These are phyloP conservation scores for Oryzias celebensis DNA, from an alignment of 2,113 vertebrate genomes.

Conservation along the genomic window DNA sequence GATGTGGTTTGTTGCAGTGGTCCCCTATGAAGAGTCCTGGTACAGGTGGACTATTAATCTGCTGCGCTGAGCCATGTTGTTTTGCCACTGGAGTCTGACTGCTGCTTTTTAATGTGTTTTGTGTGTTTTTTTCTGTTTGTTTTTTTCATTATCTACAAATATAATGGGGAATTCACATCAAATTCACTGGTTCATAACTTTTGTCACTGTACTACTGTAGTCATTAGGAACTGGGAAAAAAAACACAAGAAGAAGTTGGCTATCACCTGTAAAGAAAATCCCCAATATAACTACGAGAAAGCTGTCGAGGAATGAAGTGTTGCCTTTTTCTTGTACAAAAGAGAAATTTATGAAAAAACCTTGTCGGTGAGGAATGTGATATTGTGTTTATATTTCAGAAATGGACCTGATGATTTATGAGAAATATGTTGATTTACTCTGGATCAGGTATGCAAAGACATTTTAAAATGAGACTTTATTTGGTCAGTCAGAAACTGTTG, in stretches of 20 bases:
- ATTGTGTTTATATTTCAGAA: conserved; percentile 97
- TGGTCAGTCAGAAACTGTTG: conserved; percentile 85
- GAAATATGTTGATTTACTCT: conserved; percentile 95
- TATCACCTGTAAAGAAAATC: conserved; percentile 90
- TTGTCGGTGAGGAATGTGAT: conserved; percentile 93
- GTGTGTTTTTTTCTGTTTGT: conserved; percentile 81
- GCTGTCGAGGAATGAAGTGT: conserved; percentile 86
- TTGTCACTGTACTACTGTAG: conserved; percentile 94
- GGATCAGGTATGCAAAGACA: conserved; percentile 98
- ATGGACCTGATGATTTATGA: conserved; percentile 91
- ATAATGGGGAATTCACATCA: conserved; percentile 71
- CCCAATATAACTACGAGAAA: conserved; percentile 90
- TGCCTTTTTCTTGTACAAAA: conserved; percentile 99
- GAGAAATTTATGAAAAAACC: conserved; percentile 95
- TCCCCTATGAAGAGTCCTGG: conserved; percentile 70
- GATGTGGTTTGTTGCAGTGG: conserved; percentile 55
- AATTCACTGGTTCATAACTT: conserved; percentile 91
- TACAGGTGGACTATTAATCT: conserved; percentile 81
- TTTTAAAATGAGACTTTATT: conserved; percentile 87
- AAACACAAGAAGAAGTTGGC: conserved; percentile 67
- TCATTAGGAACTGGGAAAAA: conserved; percentile 52
- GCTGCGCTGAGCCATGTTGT: conserved; percentile 96
- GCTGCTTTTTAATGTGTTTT: conserved; percentile 87
- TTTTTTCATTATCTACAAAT: conserved; percentile 80
- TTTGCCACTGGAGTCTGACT: conserved; percentile 86